These are phyloP conservation scores for Trachelus troglodyta DNA, from an alignment of 2,888 invertebrate genomes.

Conservation along the genomic window DNA sequence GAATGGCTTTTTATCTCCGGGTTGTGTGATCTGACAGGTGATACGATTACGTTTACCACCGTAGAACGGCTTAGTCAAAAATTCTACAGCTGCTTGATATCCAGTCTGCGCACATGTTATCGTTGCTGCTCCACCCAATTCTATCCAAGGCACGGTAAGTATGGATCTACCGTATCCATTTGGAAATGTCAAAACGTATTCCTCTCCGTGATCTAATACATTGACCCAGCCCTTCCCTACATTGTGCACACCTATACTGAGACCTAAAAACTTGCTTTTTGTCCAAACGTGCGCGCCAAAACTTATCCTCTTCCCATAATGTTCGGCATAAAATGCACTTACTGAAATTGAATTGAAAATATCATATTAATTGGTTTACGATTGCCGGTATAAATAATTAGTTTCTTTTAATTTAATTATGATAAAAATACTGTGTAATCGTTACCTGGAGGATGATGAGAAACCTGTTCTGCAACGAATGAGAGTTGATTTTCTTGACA, in stretches of 20 bases:
- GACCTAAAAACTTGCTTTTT: slow-evolving; percentile 97
- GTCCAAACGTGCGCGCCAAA: slow-evolving; percentile 99
- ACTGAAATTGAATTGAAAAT: slow-evolving; percentile 69
- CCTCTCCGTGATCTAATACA: slow-evolving; percentile 89
- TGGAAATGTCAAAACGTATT: slow-evolving; percentile 96
- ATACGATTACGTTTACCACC: slow-evolving; percentile 95
- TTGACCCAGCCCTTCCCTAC: slow-evolving; percentile 95
- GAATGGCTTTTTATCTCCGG: slow-evolving; percentile 90
- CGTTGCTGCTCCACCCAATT: slow-evolving; percentile 92
- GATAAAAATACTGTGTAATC: neutral
- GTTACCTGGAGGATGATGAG: slow-evolving; percentile 96
- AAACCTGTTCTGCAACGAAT: slow-evolving; percentile 98
- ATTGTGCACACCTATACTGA: slow-evolving; percentile 98
- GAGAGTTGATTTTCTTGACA: slow-evolving; percentile 87
- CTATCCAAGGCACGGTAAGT: slow-evolving; percentile 98
- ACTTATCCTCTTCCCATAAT: slow-evolving; percentile 87
- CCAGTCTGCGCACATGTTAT: slow-evolving; percentile 95
- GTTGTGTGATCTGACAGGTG: slow-evolving; percentile 83
- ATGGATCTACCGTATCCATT: slow-evolving; percentile 99
- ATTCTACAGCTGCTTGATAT: slow-evolving; percentile 92
- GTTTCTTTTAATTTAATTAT: slow-evolving; percentile 2
- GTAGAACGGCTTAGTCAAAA: slow-evolving; percentile 97
- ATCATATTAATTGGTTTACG: neutral
- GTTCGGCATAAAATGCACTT: slow-evolving; percentile 99
- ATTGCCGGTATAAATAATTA: neutral